These are phyloP conservation scores for Dendrophyllia cribrosa DNA, from an alignment of 64 coral and sea anemone species.

Conservation along the genomic window DNA sequence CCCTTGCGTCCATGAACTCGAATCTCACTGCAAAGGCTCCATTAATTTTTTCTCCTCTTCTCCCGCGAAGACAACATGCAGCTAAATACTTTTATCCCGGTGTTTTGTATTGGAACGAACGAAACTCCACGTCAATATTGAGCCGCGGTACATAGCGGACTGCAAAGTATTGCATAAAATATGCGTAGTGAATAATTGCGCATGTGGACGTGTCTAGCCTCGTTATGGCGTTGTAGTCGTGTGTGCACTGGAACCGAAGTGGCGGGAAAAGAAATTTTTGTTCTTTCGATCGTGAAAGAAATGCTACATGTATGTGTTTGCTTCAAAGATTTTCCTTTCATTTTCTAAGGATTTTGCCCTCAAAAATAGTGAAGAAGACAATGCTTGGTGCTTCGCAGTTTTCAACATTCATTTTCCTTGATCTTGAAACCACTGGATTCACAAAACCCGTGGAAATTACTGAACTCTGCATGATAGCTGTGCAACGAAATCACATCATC, in stretches of 20 bases:
- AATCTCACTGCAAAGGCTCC: neutral
- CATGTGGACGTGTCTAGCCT: neutral
- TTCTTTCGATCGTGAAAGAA: neutral
- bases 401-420: slow-evolving; percentile 72
- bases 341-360: neutral
- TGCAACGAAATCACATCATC: slow-evolving; percentile 36
- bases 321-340: neutral
- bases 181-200: neutral
- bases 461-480: slow-evolving; percentile 74
- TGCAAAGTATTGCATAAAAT: neutral
- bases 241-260: slow-evolving; percentile 15
- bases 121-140: slow-evolving; percentile 50
- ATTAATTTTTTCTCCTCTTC: neutral
- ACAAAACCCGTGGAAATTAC: slow-evolving; percentile 70
- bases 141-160: neutral
- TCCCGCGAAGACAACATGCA: neutral
- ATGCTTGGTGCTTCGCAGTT: slow-evolving; percentile 22
- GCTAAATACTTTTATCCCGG: neutral
- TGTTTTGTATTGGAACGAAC: slow-evolving; percentile 34
- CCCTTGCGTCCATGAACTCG: neutral
- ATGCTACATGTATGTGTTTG: neutral
- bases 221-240: neutral
- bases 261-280: slow-evolving; percentile 7
- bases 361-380: neutral
- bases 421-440: slow-evolving; percentile 81